phyloP scores from a whole-genome alignment of 2,888 invertebrate genomes.

The Drosophila monieri region DNA sequence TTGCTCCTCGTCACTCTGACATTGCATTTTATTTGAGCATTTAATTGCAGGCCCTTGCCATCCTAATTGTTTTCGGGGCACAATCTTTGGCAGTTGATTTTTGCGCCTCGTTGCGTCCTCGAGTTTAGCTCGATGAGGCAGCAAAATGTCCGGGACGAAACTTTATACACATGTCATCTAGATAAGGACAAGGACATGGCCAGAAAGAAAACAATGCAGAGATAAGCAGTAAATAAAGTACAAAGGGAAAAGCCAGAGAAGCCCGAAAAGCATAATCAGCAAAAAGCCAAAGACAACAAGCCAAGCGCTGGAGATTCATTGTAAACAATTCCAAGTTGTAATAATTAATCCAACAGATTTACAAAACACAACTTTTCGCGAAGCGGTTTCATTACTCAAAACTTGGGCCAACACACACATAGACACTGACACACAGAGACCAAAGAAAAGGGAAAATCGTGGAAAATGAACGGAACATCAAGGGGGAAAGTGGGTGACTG shows the following conservation, averaged over 20 bases:
- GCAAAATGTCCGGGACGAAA: slow-evolving; percentile 31
- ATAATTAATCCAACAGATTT: slow-evolving; percentile 80
- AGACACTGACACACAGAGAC: not conserved
- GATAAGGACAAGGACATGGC: slow-evolving; percentile 21
- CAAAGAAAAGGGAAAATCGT: not conserved
- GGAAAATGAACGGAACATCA: not conserved
- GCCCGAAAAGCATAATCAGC: slow-evolving; percentile 21
- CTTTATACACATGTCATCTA: slow-evolving; percentile 41
- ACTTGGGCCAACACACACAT: slow-evolving; percentile 25
- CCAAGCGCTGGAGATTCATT: slow-evolving; percentile 56
- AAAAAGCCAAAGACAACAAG: slow-evolving; percentile 20
- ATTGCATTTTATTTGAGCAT: slow-evolving; percentile 34
- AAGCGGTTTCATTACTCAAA: slow-evolving; percentile 65
- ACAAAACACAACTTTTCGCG: slow-evolving; percentile 55
- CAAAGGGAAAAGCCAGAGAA: slow-evolving; percentile 21
- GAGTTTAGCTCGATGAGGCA: slow-evolving; percentile 41
- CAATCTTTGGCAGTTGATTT: slow-evolving; percentile 50
- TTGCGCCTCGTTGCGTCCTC: slow-evolving; percentile 40
- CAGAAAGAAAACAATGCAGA: slow-evolving; percentile 19
- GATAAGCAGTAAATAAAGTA: slow-evolving; percentile 31
- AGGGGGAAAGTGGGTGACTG: not conserved
- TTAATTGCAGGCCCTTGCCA: slow-evolving; percentile 20
- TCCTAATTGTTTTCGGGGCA: slow-evolving; percentile 38
- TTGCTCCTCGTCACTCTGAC: slow-evolving; percentile 31
- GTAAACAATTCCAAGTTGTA: slow-evolving; percentile 76